A percentile compares a stretch with the other conserved stretches of the same genome.
phyloP scores from a whole-genome alignment of 2,888 invertebrate species.

The Drosophila setosimentum region DNA sequence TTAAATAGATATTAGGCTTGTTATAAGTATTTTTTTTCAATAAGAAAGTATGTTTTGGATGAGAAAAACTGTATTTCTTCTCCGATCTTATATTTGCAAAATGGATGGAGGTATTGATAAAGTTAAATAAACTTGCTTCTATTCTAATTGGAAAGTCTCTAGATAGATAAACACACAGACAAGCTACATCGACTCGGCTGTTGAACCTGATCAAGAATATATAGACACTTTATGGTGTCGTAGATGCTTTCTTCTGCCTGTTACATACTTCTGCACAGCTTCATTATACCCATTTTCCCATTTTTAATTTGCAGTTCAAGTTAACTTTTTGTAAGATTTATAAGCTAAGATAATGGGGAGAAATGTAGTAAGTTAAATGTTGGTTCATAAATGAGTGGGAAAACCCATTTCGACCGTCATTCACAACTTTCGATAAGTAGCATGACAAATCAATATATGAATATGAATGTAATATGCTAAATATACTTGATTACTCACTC shows the following conservation, averaged over 20 bases:
- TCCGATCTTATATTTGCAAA: background rate
- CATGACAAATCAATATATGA: background rate
- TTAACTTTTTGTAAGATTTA: slow-evolving; percentile 10
- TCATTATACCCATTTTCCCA: background rate
- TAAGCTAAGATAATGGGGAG: slow-evolving; percentile 1
- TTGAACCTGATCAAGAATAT: background rate
- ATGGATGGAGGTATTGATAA: background rate
- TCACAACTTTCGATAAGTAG: slow-evolving; percentile 10
- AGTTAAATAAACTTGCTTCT: background rate
- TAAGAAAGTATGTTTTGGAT: too few relatives aligned
- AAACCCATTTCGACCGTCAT: slow-evolving; percentile 9
- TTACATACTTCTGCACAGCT: background rate
- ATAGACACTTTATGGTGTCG: too few relatives aligned
- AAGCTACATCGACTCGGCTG: accelerated
- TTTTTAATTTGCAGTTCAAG: slow-evolving; percentile 17
- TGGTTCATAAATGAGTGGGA: slow-evolving; percentile 3
- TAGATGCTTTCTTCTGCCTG: background rate
- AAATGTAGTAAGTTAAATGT: slow-evolving; percentile 2
- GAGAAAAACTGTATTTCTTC: background rate
- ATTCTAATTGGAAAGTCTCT: background rate
- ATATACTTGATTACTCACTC: background rate
- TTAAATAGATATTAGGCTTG: background rate
- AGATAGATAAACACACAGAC: background rate
- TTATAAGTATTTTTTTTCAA: background rate
- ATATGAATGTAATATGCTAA: background rate